phyloP scores from a whole-genome alignment of 2,113 vertebrate genomes.

The Poeciliopsis occidentalis region DNA sequence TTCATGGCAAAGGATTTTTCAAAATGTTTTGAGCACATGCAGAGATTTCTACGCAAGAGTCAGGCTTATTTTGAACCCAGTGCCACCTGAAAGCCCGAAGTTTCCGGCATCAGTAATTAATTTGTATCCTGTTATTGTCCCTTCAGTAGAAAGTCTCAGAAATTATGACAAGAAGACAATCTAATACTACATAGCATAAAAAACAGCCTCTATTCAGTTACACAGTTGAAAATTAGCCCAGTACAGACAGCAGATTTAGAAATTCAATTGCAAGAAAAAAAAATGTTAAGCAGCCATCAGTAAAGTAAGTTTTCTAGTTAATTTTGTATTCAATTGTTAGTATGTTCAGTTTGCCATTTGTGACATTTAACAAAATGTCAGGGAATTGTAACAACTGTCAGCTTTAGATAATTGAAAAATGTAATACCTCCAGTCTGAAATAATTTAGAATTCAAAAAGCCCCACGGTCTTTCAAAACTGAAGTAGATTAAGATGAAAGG shows the following conservation, averaged over 20 bases:
- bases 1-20: not conserved
- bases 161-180: not conserved
- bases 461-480: not conserved
- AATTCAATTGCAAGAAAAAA: not conserved
- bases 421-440: not conserved
- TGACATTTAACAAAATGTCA: not conserved
- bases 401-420: constrained; percentile 1
- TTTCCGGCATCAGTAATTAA: not conserved
- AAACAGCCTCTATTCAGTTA: not conserved
- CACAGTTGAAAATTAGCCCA: not conserved
- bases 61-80: too few species aligned
- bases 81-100: not conserved
- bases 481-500: not conserved
- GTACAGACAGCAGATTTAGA: not conserved
- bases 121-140: not conserved
- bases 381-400: not conserved
- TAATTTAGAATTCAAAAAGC: not conserved
- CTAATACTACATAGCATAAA: not conserved
- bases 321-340: too few species aligned
- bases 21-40: not conserved
- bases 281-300: not conserved
- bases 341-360: not conserved
- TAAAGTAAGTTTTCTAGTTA: too few species aligned
- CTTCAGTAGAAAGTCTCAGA: not conserved
- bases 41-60: not conserved